These are phyloP conservation scores for Perca flavescens DNA, from an alignment of 2,113 vertebrate species.

Conservation along the genomic window DNA sequence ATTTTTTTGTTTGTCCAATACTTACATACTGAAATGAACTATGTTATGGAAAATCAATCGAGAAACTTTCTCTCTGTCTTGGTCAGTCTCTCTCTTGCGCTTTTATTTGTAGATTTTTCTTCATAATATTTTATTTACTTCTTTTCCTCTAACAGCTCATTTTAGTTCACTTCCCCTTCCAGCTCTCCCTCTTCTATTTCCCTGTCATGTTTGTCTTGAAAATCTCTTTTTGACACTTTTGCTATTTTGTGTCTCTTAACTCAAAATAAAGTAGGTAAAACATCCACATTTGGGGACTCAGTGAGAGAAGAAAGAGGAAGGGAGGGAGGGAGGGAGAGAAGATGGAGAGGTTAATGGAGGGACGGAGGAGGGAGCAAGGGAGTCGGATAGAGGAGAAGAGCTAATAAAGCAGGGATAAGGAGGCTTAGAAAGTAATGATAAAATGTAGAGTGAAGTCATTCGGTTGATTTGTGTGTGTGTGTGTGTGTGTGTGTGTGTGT, in stretches of 20 bases:
- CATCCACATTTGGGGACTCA: neutral
- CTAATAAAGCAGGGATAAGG: constrained; percentile 63
- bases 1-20: neutral
- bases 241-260: neutral
- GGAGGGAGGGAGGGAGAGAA: neutral
- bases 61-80: too few species aligned
- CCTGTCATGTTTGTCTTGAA: neutral
- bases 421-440: constrained; percentile 68
- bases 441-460: constrained; percentile 58
- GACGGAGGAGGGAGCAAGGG: constrained; percentile 18
- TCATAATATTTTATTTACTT: neutral
- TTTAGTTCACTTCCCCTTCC: neutral
- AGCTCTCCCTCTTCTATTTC: neutral
- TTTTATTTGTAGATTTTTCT: neutral
- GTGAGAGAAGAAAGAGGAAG: neutral
- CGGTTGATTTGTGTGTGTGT: constrained; percentile 30
- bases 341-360: constrained; percentile 41
- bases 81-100: too few species aligned
- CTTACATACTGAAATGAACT: too few species aligned
- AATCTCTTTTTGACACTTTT: neutral
- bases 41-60: too few species aligned
- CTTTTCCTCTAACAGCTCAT: neutral
- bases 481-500: constrained; percentile 29
- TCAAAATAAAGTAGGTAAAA: constrained; percentile 17
- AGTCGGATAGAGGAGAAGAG: constrained; percentile 35